Base-by-base conservation (phyloP, 1,140 invertebrate species). In the Adoxophyes honmai region DNA sequence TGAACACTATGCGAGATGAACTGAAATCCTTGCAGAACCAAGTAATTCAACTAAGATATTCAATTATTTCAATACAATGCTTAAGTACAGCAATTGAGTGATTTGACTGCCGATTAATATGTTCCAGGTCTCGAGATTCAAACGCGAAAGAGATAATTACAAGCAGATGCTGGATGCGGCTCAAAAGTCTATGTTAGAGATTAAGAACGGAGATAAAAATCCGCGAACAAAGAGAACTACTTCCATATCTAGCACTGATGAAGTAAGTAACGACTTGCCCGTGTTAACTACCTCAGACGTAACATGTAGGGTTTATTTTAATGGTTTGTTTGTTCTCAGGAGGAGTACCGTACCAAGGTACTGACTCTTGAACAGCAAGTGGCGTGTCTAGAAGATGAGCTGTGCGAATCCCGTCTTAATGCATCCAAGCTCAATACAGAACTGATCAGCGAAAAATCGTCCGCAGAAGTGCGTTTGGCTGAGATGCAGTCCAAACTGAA, bases 401-500 rank as follows among this genome's bases (percentile, higher is more conserved):
- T 98, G 16, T 95, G 96, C 13, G 96, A 97, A 75, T 91, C 95
- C 0, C 91, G 94, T 59, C 77, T 97, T 8, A 95, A 97, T 70
- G 90, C 93, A 52, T 96, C 96, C 4, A 95, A 96, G 74, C 88
- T 97, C 3, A 96, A 96, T 78, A 97, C 96, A 1, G 96, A 98
- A 87, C 90, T 97, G 1, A 93, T 97, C 1, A 96, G 96, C 6
- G 96, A 98, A 83, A 93, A 95, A 60, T 96, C 96, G 6, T 92
- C 93, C 1, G 96, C 94, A 85, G 96, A 98, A 86, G 94, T 99
- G 1, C 96, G 96, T 76, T 88, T 96, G 11, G 94, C 96, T 0
- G 96, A 98, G 87, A 92, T 98, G 90, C 96, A 96, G 70, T 98
- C 97, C 0, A 94, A 94, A 76, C 92, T 98, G 4, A 98, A 98